Percentiles rank a stretch among this genome's conserved stretches.
Conservation (phyloP, 1,140 invertebrate species). For the Nixonia krombeini region DNA sequence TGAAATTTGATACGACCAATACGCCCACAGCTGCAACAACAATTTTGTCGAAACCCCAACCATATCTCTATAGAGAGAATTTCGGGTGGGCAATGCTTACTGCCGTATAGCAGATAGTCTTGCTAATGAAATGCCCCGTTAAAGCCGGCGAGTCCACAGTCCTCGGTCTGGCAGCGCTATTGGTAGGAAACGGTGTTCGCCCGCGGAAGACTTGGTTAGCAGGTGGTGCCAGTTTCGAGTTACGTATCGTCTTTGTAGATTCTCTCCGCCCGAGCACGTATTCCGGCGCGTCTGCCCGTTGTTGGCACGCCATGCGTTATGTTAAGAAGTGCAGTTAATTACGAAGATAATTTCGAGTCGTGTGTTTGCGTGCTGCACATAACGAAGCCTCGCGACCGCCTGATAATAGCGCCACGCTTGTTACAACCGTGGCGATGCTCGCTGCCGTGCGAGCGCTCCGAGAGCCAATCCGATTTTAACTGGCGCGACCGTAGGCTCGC, state of each 20-base stretch:
- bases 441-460: slow-evolving; percentile 55
- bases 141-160: neutral
- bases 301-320: slow-evolving; percentile 71
- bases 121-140: too few relatives aligned
- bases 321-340: slow-evolving; percentile 73
- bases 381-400: slow-evolving; percentile 64
- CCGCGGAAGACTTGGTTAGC: slow-evolving; percentile 44
- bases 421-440: too few relatives aligned
- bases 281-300: slow-evolving; percentile 60
- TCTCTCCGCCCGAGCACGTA: slow-evolving; percentile 57
- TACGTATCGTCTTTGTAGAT: slow-evolving; percentile 67
- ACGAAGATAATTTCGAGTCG: slow-evolving; percentile 71
- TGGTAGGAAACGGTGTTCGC: neutral
- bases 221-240: slow-evolving; percentile 68
- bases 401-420: slow-evolving; percentile 24
- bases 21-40: too few relatives aligned
- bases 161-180: neutral
- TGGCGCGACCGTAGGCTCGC: slow-evolving; percentile 16
- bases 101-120: too few relatives aligned
- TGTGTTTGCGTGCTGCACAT: slow-evolving; percentile 70
- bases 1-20: too few relatives aligned
- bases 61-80: too few relatives aligned
- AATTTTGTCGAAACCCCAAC: too few relatives aligned
- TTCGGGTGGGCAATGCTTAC: too few relatives aligned
- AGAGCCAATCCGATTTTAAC: slow-evolving; percentile 60